phyloP scores from a whole-genome alignment of 1,140 invertebrate genomes.

The Tenebrio molitor region DNA sequence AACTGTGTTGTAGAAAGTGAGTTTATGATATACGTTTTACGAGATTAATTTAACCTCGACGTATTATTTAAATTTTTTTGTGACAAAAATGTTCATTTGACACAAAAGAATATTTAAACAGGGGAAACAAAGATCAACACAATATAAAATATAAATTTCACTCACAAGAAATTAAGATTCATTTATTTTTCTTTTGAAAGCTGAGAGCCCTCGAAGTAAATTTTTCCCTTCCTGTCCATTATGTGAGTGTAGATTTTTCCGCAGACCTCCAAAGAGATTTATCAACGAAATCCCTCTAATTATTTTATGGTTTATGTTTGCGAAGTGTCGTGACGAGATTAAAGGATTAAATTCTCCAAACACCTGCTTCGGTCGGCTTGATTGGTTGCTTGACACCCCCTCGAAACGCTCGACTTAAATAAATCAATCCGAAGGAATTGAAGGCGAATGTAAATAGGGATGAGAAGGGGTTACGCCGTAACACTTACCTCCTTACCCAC shows the following conservation, averaged over 20 bases:
- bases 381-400: slow-evolving; percentile 19
- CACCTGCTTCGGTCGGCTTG: slow-evolving; percentile 5
- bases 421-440: slow-evolving; percentile 31
- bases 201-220: background rate
- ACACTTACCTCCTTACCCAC: background rate
- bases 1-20: no score
- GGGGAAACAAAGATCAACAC: background rate
- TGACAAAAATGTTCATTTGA: no score
- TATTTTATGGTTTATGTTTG: slow-evolving; percentile 12
- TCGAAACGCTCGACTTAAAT: slow-evolving; percentile 13
- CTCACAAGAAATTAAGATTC: background rate
- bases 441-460: background rate
- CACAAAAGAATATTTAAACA: no score
- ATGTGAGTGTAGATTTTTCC: background rate
- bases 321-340: slow-evolving; percentile 27
- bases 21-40: no score
- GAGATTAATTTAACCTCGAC: no score
- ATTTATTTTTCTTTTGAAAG: background rate
- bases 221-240: background rate
- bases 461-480: background rate
- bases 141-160: background rate
- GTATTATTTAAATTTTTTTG: no score
- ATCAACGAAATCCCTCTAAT: slow-evolving; percentile 1
- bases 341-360: slow-evolving; percentile 31
- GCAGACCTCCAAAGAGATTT: no score